phyloP scores from a whole-genome alignment of 2,888 invertebrate genomes.

The Selenia dentaria region DNA sequence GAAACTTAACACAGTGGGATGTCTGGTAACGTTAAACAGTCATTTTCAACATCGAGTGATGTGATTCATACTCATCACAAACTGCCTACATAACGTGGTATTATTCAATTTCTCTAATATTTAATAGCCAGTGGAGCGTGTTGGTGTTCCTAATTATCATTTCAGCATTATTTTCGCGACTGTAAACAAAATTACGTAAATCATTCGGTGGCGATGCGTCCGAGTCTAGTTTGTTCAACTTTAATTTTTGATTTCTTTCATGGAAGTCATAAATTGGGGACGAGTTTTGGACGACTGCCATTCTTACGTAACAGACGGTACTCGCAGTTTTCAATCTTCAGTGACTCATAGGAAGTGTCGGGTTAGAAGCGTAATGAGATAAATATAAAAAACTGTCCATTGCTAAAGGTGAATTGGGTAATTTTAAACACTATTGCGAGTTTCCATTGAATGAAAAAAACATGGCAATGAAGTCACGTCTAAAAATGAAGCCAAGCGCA shows the following conservation, averaged over 20 bases:
- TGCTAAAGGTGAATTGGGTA: constrained; percentile 61
- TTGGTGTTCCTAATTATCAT: constrained; percentile 42
- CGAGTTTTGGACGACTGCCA: constrained; percentile 62
- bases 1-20: constrained; percentile 2
- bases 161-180: constrained; percentile 32
- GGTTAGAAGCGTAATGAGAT: constrained; percentile 47
- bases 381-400: constrained; percentile 52
- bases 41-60: constrained; percentile 40
- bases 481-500: constrained; percentile 65
- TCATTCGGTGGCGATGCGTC: constrained; percentile 30
- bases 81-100: constrained; percentile 38
- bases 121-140: constrained; percentile 45
- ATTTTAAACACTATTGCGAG: constrained; percentile 64
- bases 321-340: constrained; percentile 38
- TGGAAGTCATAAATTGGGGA: constrained; percentile 51
- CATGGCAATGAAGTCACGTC: constrained; percentile 71
- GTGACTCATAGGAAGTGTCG: constrained; percentile 57
- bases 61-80: constrained; percentile 42
- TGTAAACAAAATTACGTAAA: constrained; percentile 37
- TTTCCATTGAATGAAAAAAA: constrained; percentile 62
- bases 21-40: no score
- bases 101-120: constrained; percentile 55
- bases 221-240: constrained; percentile 42
- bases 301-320: constrained; percentile 56
- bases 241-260: constrained; percentile 58